Evolutionary conservation across 2,113 vertebrate species (phyloP).

Genomic region (Oncorhynchus masou): DNA sequence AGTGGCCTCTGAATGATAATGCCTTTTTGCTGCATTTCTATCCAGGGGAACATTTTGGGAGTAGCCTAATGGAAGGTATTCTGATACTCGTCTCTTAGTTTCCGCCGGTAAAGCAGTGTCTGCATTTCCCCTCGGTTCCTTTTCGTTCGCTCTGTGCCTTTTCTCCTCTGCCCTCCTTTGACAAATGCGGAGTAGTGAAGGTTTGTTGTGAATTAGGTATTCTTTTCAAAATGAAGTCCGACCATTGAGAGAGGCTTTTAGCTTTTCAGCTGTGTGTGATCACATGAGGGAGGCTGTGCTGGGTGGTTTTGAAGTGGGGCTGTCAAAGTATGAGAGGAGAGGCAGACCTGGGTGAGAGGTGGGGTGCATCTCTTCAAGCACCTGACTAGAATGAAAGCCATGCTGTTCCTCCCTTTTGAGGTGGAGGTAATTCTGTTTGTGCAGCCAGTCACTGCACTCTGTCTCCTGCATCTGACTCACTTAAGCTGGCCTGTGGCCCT

Average conservation of each 20-base stretch:
- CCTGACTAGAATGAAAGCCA: slow-evolving; percentile 62
- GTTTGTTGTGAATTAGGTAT: slow-evolving; percentile 68
- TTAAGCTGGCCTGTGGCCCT: slow-evolving; percentile 55
- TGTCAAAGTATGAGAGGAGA: slow-evolving; percentile 50
- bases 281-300: slow-evolving; percentile 54
- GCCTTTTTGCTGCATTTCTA: slow-evolving; percentile 64
- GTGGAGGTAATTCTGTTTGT: slow-evolving; percentile 65
- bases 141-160: slow-evolving; percentile 6
- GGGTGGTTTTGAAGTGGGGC: slow-evolving; percentile 65
- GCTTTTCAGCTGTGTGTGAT: slow-evolving; percentile 61
- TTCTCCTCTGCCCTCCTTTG: slow-evolving; percentile 42
- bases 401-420: slow-evolving; percentile 49
- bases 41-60: slow-evolving; percentile 56
- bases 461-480: slow-evolving; percentile 49
- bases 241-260: slow-evolving; percentile 60
- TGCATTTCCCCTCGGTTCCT: slow-evolving; percentile 64
- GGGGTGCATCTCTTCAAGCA: slow-evolving; percentile 48
- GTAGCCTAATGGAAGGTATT: slow-evolving; percentile 60
- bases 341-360: slow-evolving; percentile 8
- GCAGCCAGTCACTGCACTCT: slow-evolving; percentile 58
- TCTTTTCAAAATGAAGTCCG: slow-evolving; percentile 67
- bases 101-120: slow-evolving; percentile 49
- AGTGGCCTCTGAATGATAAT: slow-evolving; percentile 48
- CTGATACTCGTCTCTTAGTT: slow-evolving; percentile 59
- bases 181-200: slow-evolving; percentile 65